Evolutionary conservation across 2,797 vertebrate genomes (phyloP).

Genomic region (Gymnothorax reevesii): DNA sequence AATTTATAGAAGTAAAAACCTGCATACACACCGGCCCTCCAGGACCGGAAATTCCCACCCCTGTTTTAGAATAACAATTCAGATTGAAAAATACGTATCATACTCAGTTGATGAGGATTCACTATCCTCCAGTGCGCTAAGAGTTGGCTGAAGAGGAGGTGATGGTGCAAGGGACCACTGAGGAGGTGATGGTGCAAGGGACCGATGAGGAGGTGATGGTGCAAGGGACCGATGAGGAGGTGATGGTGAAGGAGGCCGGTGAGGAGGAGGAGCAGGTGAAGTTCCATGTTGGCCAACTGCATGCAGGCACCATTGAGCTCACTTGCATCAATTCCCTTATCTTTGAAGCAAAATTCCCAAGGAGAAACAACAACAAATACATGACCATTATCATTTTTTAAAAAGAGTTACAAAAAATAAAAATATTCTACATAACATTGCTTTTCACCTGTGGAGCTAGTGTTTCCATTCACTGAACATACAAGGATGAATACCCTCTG

Average conservation of each 20-base stretch:
- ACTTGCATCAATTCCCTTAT: not conserved
- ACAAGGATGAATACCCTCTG: not conserved
- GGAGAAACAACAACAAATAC: not conserved
- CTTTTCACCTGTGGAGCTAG: not conserved
- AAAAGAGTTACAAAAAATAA: too few species aligned
- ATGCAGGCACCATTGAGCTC: not conserved
- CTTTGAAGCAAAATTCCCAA: not conserved
- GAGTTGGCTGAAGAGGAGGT: not conserved
- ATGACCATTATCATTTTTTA: not conserved
- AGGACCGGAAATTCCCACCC: too few species aligned
- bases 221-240: too few species aligned
- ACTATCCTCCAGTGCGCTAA: too few species aligned
- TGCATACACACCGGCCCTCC: too few species aligned
- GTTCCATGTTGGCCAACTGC: too few species aligned
- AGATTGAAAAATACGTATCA: not conserved
- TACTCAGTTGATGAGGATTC: too few species aligned
- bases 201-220: not conserved
- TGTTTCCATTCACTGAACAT: not conserved
- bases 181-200: too few species aligned
- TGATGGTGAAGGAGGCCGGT: too few species aligned
- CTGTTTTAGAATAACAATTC: not conserved
- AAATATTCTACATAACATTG: not conserved
- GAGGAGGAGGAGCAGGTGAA: too few species aligned
- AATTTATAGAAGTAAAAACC: too few species aligned
- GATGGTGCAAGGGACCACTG: too few species aligned